These are phyloP conservation scores for Strigops habroptila DNA, from an alignment of 2,113 vertebrate genomes.

Conservation along the genomic window DNA sequence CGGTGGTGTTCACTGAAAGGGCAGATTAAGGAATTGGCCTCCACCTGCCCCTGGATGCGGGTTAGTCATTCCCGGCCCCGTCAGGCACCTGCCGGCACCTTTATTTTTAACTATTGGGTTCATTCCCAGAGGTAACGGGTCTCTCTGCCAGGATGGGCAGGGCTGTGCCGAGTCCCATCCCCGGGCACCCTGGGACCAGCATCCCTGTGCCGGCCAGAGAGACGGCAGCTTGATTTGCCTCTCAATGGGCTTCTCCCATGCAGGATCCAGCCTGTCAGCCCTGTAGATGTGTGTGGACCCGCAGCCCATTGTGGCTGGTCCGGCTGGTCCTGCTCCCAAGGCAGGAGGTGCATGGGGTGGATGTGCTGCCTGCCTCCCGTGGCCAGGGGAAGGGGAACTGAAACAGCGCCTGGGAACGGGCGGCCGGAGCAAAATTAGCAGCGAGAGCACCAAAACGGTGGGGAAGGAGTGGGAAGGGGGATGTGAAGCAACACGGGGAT, in stretches of 20 bases:
- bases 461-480: neutral
- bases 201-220: neutral
- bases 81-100: constrained; percentile 34
- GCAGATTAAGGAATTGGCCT: constrained; percentile 18
- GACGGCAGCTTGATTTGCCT: neutral
- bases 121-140: neutral
- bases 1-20: neutral
- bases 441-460: neutral
- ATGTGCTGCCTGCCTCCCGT: fast-evolving
- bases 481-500: neutral
- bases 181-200: neutral
- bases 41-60: constrained; percentile 15
- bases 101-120: constrained; percentile 58
- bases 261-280: neutral
- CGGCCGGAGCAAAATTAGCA: neutral
- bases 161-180: neutral
- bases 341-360: neutral
- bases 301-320: fast-evolving
- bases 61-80: constrained; percentile 21
- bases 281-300: neutral
- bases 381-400: neutral
- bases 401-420: neutral
- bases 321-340: fast-evolving
- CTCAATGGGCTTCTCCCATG: neutral
- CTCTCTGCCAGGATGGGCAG: neutral